Evolutionary conservation across 1,140 invertebrate species (phyloP), one percentile per base, ranked within the genome.

Genomic region (Anoplolepis gracilipes): DNA sequence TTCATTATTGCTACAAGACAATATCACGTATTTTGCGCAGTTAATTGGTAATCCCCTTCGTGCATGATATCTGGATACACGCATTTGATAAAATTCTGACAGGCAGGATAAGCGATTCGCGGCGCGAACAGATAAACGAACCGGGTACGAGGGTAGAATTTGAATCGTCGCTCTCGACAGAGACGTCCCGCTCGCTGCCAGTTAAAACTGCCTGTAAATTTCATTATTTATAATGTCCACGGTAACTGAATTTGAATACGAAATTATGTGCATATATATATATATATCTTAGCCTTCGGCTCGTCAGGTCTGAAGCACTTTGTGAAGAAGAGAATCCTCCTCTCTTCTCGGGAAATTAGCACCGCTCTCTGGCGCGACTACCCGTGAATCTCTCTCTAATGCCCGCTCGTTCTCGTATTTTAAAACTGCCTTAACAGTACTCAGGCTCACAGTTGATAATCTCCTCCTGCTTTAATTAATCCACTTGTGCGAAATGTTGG

Each of bases 391-490:
- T 10, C 7, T 16, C 28, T 46, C 42, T 70, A 81, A 59, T 57
- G 13, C 53, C 16, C 46, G 46, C 46, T 4, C 19, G 33, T 59
- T 81, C 13, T 19, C 25, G 33, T n/a, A 72, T 87, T 85, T 82
- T 59, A 72, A 67, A 78, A 55, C 61, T 59, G 28, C 59, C 19
- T 64, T 76, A 77, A 85, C 65, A 57, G 61, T 39, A 53, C 85
- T 85, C 53, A 2, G 16, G 46, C 46, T 53, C 61, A 16, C 61
- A 61, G 85, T 85, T 64, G 85, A 75, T 86, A 67, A 85, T 77
- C 84, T 77, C 70, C 39, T 70, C 79, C 59, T 28, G 70, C 65
- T 85, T 85, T 86, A 86, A 86, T 86, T 86, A 86, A 86, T 86
- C 82, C 85, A 64, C 70, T 86, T 75, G 85, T 39, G 30, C n/a